Evolutionary conservation across 2,113 vertebrate species (phyloP).

Genomic region (Apistogramma diplotaenia): DNA sequence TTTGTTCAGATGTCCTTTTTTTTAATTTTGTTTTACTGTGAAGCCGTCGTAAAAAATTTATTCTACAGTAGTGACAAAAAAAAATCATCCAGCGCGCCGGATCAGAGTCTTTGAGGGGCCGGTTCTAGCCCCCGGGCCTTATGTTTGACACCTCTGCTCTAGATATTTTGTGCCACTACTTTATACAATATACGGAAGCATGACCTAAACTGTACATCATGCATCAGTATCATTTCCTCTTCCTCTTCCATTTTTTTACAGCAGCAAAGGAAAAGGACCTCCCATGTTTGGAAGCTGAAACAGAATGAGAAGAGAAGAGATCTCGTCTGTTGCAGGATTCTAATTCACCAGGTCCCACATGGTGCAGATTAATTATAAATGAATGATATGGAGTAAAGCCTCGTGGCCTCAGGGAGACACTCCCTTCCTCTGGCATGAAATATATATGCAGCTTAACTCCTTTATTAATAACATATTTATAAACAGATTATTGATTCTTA

Average conservation of each 20-base stretch:
- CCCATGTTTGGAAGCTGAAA: conserved; percentile 20
- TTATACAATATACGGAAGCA: too few relatives aligned
- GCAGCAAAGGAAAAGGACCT: conserved; percentile 24
- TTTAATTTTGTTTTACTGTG: too few relatives aligned
- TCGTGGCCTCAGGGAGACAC: conserved; percentile 56
- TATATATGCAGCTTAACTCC: conserved; percentile 76
- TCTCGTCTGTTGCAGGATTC: conserved; percentile 58
- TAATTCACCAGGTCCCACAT: conserved; percentile 68
- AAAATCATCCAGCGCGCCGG: too few relatives aligned
- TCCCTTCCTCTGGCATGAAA: conserved; percentile 73
- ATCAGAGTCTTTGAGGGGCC: too few relatives aligned
- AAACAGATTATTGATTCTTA: conserved; percentile 73
- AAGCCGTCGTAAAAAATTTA: too few relatives aligned
- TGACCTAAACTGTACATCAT: neutral
- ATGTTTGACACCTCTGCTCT: too few relatives aligned
- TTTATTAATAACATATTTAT: conserved; percentile 79
- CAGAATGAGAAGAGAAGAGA: conserved; percentile 23
- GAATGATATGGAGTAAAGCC: conserved; percentile 72
- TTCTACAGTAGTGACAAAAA: too few relatives aligned
- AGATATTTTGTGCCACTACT: neutral
- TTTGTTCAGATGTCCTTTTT: too few relatives aligned
- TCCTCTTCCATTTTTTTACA: neutral
- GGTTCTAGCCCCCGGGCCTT: too few relatives aligned
- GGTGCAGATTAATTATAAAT: conserved; percentile 79
- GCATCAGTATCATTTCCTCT: neutral